These are phyloP conservation scores for Melanerpes formicivorus DNA, from an alignment of 2,113 vertebrate species.

Conservation along the genomic window DNA sequence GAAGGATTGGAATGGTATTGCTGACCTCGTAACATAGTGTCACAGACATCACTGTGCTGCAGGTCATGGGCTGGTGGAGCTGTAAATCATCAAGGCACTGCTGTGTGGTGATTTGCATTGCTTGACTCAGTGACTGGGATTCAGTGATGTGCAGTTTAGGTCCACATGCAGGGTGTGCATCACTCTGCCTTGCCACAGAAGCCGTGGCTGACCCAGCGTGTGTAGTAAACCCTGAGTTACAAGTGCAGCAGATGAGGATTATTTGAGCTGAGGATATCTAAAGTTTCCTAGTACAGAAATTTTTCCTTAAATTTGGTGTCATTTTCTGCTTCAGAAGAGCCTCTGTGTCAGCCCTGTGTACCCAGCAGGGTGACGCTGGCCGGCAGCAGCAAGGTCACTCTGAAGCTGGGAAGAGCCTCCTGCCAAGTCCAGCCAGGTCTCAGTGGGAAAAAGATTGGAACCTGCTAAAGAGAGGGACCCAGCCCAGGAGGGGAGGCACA, in stretches of 20 bases:
- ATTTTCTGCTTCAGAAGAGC: neutral
- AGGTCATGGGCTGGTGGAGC: neutral
- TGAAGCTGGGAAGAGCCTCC: slow-evolving; percentile 36
- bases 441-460: slow-evolving; percentile 3
- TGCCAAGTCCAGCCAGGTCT: slow-evolving; percentile 34
- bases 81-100: neutral
- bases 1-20: neutral
- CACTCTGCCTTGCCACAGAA: accelerated
- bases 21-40: accelerated
- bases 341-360: neutral
- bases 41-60: neutral
- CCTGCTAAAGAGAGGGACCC: neutral
- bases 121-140: accelerated
- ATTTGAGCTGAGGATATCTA: neutral
- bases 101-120: accelerated
- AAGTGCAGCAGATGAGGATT: accelerated
- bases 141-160: accelerated
- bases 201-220: neutral
- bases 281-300: neutral
- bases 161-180: accelerated
- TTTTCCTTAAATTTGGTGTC: neutral
- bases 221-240: neutral
- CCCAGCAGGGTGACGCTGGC: neutral
- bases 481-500: neutral
- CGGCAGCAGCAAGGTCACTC: slow-evolving; percentile 26